These are phyloP conservation scores for Naja naja DNA, from an alignment of 2,113 vertebrate species.

Conservation along the genomic window DNA sequence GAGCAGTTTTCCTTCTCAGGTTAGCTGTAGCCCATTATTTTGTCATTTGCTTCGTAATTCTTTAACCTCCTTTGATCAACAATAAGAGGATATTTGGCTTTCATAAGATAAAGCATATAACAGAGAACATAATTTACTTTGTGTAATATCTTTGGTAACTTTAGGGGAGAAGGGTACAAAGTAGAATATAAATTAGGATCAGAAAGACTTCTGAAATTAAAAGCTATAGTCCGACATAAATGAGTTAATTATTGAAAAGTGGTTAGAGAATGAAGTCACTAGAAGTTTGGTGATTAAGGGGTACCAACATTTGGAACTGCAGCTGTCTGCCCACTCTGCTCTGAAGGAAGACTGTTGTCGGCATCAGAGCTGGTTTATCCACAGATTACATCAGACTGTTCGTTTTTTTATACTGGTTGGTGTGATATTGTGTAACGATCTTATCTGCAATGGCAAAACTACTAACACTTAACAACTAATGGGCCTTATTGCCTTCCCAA, in stretches of 20 bases:
- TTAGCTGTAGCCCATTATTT: constrained; percentile 71
- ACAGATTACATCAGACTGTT: constrained; percentile 35
- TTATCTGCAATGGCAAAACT: constrained; percentile 55
- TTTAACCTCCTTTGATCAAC: constrained; percentile 80
- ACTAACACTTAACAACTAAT: constrained; percentile 65
- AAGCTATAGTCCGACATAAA: constrained; percentile 83
- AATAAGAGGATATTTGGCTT: constrained; percentile 95
- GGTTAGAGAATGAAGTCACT: constrained; percentile 70
- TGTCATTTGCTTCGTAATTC: constrained; percentile 75
- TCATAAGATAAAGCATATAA: constrained; percentile 96
- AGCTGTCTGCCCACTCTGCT: constrained; percentile 46
- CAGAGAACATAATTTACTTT: constrained; percentile 90
- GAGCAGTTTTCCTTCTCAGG: constrained; percentile 72
- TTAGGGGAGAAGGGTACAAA: constrained; percentile 81
- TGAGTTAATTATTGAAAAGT: constrained; percentile 75
- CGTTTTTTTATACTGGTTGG: constrained; percentile 57
- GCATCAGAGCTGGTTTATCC: constrained; percentile 41
- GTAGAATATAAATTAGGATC: constrained; percentile 79
- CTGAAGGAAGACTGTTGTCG: constrained; percentile 45
- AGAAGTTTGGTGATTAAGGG: constrained; percentile 64
- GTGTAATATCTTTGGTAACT: constrained; percentile 98
- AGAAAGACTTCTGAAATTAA: constrained; percentile 73
- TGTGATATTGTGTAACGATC: constrained; percentile 53
- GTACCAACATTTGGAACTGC: constrained; percentile 54
- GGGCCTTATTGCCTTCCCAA: constrained; percentile 65